Conservation (phyloP, 1,140 invertebrate genomes). For the Hycleus cichorii region DNA sequence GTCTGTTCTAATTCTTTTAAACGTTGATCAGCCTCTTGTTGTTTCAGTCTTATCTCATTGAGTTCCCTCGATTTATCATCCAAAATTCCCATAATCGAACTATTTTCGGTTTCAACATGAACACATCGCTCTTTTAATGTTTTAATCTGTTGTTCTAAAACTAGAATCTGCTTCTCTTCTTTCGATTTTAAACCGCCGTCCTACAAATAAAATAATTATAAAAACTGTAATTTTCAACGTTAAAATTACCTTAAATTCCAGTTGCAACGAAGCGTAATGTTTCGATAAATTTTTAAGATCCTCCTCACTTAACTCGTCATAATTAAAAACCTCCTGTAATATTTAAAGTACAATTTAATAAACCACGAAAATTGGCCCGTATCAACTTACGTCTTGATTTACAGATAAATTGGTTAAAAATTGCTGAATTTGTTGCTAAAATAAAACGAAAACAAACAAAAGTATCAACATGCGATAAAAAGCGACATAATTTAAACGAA, state of each 20-base stretch:
- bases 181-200: slow-evolving; percentile 34
- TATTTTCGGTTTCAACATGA: slow-evolving; percentile 42
- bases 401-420: slow-evolving; percentile 42
- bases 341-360: neutral
- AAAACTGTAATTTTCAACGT: no score
- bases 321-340: slow-evolving; percentile 38
- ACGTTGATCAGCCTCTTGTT: slow-evolving; percentile 20
- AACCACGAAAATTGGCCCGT: neutral
- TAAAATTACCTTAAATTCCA: slow-evolving; percentile 34
- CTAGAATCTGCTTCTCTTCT: slow-evolving; percentile 47
- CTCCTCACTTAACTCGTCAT: slow-evolving; percentile 45
- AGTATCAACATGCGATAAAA: slow-evolving; percentile 7
- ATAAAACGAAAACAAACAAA: slow-evolving; percentile 13
- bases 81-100: slow-evolving; percentile 37
- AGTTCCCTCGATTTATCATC: slow-evolving; percentile 14
- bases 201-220: slow-evolving; percentile 2
- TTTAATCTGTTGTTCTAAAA: slow-evolving; percentile 50
- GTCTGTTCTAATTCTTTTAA: slow-evolving; percentile 43
- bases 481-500: neutral
- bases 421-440: slow-evolving; percentile 41
- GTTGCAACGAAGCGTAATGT: slow-evolving; percentile 48
- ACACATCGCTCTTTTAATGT: slow-evolving; percentile 42
- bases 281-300: slow-evolving; percentile 49
- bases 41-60: slow-evolving; percentile 22
- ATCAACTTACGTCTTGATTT: slow-evolving; percentile 43